A percentile compares a stretch with the other conserved stretches of the same genome.
Conservation (phyloP, 2,888 invertebrate genomes). For the Campoplex capitator region DNA sequence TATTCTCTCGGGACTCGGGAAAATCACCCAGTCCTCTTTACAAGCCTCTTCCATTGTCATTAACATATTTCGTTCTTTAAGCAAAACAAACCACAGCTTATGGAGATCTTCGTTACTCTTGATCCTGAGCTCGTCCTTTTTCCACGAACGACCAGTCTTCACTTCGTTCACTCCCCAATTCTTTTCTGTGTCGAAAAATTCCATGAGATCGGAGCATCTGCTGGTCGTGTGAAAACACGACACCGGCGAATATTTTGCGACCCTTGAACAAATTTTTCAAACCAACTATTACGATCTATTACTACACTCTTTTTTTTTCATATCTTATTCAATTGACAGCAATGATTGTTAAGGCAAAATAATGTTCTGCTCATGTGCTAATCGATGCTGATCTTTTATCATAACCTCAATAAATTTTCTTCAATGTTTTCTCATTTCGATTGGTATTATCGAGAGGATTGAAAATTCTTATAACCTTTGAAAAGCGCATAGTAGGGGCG, state of each 20-base stretch:
- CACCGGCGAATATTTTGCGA: conserved; percentile 14
- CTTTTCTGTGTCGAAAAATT: conserved; percentile 95
- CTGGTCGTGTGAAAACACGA: conserved; percentile 82
- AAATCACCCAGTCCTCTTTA: conserved; percentile 88
- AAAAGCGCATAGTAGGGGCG: conserved; percentile 41
- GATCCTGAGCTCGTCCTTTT: conserved; percentile 94
- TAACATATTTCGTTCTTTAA: conserved; percentile 99
- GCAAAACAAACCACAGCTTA: conserved; percentile 95
- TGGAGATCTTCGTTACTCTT: conserved; percentile 98
- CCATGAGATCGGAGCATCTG: conserved; percentile 88
- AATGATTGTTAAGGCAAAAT: background rate
- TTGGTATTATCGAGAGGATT: background rate
- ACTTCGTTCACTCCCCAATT: conserved; percentile 93
- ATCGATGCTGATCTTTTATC: background rate
- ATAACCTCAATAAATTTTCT: conserved; percentile 43
- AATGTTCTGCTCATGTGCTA: background rate
- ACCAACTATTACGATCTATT: background rate
- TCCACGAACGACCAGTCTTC: conserved; percentile 95
- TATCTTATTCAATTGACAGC: background rate
- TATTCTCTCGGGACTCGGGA: conserved; percentile 96
- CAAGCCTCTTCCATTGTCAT: conserved; percentile 97
- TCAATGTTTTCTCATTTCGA: background rate
- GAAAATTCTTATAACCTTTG: conserved; percentile 57
- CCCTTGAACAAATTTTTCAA: conserved; percentile 23
- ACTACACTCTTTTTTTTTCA: background rate